These are phyloP conservation scores for Pseudopleuronectes americanus DNA, from an alignment of 2,797 vertebrate species.

Conservation along the genomic window DNA sequence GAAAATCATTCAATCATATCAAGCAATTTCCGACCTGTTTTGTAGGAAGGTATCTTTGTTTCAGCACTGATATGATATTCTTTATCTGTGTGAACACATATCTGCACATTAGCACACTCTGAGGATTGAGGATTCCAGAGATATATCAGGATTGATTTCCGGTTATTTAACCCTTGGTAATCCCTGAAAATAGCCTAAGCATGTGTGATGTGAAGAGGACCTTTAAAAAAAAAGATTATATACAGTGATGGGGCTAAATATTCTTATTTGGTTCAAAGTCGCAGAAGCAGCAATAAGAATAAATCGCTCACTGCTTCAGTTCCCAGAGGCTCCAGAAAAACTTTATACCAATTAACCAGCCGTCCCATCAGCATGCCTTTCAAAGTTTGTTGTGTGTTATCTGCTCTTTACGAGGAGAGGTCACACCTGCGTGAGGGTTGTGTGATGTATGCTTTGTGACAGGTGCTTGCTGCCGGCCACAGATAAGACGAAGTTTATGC, in stretches of 20 bases:
- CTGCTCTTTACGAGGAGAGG: slow-evolving; percentile 60
- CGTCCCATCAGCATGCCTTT: slow-evolving; percentile 58
- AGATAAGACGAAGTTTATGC: slow-evolving; percentile 83
- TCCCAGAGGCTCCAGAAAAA: slow-evolving; percentile 34
- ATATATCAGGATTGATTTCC: not conserved
- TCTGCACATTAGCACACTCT: not conserved
- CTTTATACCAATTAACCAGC: slow-evolving; percentile 58
- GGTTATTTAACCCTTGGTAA: not conserved
- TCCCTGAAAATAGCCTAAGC: not conserved
- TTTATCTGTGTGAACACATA: not conserved
- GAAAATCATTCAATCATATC: too few relatives aligned
- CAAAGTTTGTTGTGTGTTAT: slow-evolving; percentile 64
- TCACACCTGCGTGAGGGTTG: slow-evolving; percentile 67
- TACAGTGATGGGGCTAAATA: not conserved
- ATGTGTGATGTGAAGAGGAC: too few relatives aligned
- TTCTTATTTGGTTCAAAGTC: not conserved
- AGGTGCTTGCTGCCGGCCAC: slow-evolving; percentile 74
- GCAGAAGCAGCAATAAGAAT: not conserved
- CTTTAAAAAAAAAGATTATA: too few relatives aligned
- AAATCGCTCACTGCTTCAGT: not conserved
- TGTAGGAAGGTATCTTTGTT: not conserved
- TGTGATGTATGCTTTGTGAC: slow-evolving; percentile 77
- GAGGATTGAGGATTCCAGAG: too few relatives aligned
- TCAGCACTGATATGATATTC: not conserved
- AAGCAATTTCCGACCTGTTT: not conserved